A percentile compares a stretch with the other conserved stretches of the same genome.
Evolutionary conservation across 2,113 vertebrate species (phyloP).

Genomic region (Geococcyx californianus): DNA sequence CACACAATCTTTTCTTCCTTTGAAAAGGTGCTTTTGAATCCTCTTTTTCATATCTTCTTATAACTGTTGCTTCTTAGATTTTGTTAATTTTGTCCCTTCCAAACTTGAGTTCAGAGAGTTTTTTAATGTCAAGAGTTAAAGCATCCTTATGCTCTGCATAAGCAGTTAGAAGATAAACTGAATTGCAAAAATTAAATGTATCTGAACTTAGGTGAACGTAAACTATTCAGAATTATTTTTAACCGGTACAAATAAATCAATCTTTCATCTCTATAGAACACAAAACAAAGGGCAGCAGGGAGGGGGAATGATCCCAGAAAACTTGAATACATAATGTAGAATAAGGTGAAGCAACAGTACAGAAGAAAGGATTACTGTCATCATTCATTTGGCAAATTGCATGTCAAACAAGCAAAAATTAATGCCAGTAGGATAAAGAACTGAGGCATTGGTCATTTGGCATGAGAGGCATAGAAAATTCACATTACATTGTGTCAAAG

Average conservation of each 20-base stretch:
- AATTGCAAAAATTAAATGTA: neutral
- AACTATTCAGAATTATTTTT: neutral
- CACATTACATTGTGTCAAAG: neutral
- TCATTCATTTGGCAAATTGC: slow-evolving; percentile 38
- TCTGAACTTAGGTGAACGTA: neutral
- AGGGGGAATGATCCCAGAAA: neutral
- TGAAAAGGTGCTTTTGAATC: neutral
- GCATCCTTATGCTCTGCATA: neutral
- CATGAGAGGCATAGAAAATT: neutral
- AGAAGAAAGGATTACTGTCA: slow-evolving; percentile 43
- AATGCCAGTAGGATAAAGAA: neutral
- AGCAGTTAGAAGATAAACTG: neutral
- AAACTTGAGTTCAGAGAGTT: neutral
- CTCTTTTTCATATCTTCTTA: neutral
- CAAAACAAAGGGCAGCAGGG: rapidly evolving
- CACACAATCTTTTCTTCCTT: neutral
- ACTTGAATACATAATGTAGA: neutral
- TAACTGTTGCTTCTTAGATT: neutral
- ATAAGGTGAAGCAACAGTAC: neutral
- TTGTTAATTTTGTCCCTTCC: neutral
- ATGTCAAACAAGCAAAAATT: slow-evolving; percentile 1
- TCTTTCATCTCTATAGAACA: neutral
- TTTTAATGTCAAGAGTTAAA: neutral
- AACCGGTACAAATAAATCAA: neutral
- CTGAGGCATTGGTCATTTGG: neutral